Evolutionary conservation across 2,797 vertebrate genomes (phyloP).

Genomic region (Sebastes nivosus): DNA sequence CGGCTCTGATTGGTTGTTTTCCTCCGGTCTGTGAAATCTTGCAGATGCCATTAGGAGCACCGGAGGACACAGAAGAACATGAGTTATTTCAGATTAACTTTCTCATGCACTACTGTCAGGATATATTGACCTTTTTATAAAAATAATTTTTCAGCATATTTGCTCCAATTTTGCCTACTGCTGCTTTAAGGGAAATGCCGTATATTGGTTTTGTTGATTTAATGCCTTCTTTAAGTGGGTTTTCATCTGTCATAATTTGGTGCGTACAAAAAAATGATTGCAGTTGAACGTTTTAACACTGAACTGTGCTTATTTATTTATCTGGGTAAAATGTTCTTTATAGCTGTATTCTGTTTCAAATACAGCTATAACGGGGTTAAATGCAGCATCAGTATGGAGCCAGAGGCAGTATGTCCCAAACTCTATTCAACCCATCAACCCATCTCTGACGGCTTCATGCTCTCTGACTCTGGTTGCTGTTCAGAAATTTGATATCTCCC

Average conservation of each 20-base stretch:
- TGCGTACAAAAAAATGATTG: not conserved
- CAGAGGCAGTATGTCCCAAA: conserved; percentile 17
- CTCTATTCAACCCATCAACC: conserved; percentile 32
- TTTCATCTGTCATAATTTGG: not conserved
- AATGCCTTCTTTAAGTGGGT: not conserved
- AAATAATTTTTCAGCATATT: too few relatives aligned
- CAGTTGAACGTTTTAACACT: not conserved
- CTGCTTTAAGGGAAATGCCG: too few relatives aligned
- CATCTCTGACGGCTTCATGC: conserved; percentile 35
- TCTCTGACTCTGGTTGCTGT: conserved; percentile 42
- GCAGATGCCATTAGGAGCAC: too few relatives aligned
- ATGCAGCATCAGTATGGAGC: conserved; percentile 5
- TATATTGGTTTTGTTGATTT: not conserved
- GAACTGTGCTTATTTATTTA: not conserved
- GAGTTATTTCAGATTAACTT: too few relatives aligned
- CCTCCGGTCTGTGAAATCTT: too few relatives aligned
- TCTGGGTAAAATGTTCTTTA: not conserved
- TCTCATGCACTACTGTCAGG: too few relatives aligned
- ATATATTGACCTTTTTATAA: too few relatives aligned
- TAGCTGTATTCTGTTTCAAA: not conserved
- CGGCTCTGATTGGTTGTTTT: too few relatives aligned
- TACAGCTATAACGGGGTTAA: conserved; percentile 4
- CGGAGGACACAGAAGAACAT: too few relatives aligned
- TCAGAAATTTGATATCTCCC: conserved; percentile 51
- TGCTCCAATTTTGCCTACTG: too few relatives aligned